Evolutionary conservation across 1,140 invertebrate species (phyloP).

Genomic region (Ericerus pela): DNA sequence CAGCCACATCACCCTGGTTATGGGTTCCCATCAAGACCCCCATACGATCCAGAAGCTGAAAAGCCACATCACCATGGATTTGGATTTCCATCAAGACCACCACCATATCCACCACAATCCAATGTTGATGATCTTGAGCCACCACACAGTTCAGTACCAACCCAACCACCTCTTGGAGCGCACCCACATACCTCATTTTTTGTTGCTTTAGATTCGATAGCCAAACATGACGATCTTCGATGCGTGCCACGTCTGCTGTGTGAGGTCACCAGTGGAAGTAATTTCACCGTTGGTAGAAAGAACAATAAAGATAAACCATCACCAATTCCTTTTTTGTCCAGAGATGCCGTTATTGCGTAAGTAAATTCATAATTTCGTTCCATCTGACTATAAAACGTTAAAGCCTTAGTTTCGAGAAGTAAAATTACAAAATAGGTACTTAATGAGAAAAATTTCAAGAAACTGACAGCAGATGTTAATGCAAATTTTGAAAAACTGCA

Average conservation of each 20-base stretch:
- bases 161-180: slow-evolving; percentile 10
- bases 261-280: slow-evolving; percentile 49
- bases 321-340: slow-evolving; percentile 38
- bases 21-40: too few species aligned
- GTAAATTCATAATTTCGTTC: slow-evolving; percentile 25
- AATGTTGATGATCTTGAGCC: too few species aligned
- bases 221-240: slow-evolving; percentile 54
- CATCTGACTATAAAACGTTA: too few species aligned
- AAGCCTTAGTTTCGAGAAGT: too few species aligned
- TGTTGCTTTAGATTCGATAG: slow-evolving; percentile 50
- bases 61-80: background rate
- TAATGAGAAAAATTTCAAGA: too few species aligned
- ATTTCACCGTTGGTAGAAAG: slow-evolving; percentile 18
- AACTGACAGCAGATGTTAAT: too few species aligned
- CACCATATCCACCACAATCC: background rate
- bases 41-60: background rate
- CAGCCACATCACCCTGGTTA: too few species aligned
- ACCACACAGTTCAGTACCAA: slow-evolving; percentile 1
- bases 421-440: too few species aligned
- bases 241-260: slow-evolving; percentile 62
- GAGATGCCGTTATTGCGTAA: slow-evolving; percentile 50
- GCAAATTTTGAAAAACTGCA: too few species aligned
- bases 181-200: slow-evolving; percentile 32
- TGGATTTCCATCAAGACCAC: background rate
- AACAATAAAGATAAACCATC: slow-evolving; percentile 27